A percentile compares a stretch with the other conserved stretches of the same genome.
phyloP scores from a whole-genome alignment of 2,888 invertebrate genomes.

The Gasteruption jaculator region DNA sequence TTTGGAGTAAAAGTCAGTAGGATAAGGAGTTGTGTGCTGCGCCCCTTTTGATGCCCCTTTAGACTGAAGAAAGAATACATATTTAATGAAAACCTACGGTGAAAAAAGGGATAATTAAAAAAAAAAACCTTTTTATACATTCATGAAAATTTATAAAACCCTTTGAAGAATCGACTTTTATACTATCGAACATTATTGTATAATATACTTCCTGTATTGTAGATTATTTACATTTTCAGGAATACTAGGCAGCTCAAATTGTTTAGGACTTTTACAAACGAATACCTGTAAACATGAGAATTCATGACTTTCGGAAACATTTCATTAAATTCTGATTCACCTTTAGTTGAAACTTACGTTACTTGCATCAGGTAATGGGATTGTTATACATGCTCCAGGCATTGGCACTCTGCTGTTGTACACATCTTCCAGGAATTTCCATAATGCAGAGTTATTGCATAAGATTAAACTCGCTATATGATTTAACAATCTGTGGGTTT shows the following conservation, averaged over 20 bases:
- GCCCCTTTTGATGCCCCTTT: no score
- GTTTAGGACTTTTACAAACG: constrained; percentile 72
- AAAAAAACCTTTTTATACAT: no score
- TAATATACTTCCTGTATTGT: no score
- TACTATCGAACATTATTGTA: not conserved
- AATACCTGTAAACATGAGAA: constrained; percentile 71
- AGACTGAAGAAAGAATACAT: no score
- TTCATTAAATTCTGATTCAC: constrained; percentile 8
- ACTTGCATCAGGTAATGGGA: constrained; percentile 56
- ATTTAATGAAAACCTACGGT: no score
- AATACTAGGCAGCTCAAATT: constrained; percentile 85
- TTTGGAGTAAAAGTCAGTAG: no score
- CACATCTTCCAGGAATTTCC: constrained; percentile 64
- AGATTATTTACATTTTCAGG: constrained; percentile 85
- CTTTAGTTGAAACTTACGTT: constrained; percentile 50
- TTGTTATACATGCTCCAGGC: constrained; percentile 62
- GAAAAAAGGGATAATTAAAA: no score
- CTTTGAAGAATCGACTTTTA: not conserved
- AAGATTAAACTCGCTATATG: constrained; percentile 74
- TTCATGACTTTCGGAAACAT: not conserved
- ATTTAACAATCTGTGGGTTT: constrained; percentile 72
- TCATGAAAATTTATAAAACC: constrained; percentile 1
- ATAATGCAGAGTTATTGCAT: constrained; percentile 56
- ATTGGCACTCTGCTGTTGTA: constrained; percentile 67
- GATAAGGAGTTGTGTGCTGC: no score